Conservation (phyloP, 2,888 invertebrate genomes). For the Stenotaenia linearis region DNA sequence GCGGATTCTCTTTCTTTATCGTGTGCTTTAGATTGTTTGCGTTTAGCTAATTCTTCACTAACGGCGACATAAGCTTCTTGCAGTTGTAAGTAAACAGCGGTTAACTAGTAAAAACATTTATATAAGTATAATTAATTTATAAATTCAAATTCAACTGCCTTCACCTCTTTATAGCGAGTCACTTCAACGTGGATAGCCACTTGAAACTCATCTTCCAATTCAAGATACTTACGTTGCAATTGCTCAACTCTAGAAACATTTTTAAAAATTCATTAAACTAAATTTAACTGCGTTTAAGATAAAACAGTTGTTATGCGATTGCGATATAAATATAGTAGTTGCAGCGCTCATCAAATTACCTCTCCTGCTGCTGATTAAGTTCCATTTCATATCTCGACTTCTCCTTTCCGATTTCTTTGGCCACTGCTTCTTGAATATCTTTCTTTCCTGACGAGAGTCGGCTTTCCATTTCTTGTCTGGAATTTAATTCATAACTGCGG, state of each 20-base stretch:
- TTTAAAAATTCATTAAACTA: neutral
- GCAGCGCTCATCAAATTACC: neutral
- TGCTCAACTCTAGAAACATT: neutral
- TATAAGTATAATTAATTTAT: neutral
- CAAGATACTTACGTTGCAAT: conserved; percentile 30
- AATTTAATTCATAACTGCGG: neutral
- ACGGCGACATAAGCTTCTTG: conserved; percentile 29
- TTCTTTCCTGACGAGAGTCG: conserved; percentile 21
- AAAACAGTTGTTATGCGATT: neutral
- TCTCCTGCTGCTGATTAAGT: conserved; percentile 28
- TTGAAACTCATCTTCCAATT: conserved; percentile 30
- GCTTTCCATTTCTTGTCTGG: conserved; percentile 29
- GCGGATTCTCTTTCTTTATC: conserved; percentile 28
- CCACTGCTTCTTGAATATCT: conserved; percentile 29
- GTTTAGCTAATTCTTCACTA: conserved; percentile 27
- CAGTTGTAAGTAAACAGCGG: conserved; percentile 29
- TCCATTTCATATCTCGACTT: conserved; percentile 30
- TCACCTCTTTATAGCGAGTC: conserved; percentile 30
- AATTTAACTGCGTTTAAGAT: neutral
- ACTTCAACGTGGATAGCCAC: conserved; percentile 30
- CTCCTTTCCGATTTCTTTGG: conserved; percentile 31
- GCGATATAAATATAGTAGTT: too few relatives aligned
- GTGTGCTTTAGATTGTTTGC: conserved; percentile 16
- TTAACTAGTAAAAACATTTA: neutral
- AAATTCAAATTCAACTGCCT: neutral